Evolutionary conservation across 2,797 vertebrate genomes (phyloP).

Genomic region (Bovichtus variegatus): DNA sequence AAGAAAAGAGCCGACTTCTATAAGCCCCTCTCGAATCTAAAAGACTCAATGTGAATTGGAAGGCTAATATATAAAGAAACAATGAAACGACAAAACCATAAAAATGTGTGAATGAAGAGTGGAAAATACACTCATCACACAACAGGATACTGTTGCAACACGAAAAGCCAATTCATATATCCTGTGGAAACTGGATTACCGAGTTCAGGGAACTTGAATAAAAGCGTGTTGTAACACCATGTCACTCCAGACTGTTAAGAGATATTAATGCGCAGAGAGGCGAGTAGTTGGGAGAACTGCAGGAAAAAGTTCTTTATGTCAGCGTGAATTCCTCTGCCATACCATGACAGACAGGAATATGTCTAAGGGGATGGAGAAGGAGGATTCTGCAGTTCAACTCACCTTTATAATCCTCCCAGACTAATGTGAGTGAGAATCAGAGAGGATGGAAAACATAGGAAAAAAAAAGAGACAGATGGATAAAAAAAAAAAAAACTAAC

Average conservation of each 20-base stretch:
- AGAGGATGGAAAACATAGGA: not conserved
- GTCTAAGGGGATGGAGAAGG: conserved; percentile 5
- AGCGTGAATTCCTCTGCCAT: conserved; percentile 25
- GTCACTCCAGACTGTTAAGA: not conserved
- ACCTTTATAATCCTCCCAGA: conserved; percentile 16
- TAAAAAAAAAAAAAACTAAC: not conserved
- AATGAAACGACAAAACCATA: not conserved
- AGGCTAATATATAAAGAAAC: not conserved
- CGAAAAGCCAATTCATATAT: conserved; percentile 40
- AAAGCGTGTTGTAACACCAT: conserved; percentile 21
- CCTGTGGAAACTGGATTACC: conserved; percentile 49
- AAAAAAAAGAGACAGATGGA: not conserved
- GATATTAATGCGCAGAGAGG: conserved; percentile 6
- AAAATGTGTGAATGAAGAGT: conserved; percentile 8
- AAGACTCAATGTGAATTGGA: too few species aligned
- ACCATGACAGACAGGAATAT: conserved; percentile 5
- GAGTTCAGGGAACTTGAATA: conserved; percentile 38
- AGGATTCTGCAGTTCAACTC: conserved; percentile 1
- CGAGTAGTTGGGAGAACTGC: not conserved
- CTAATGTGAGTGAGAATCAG: not conserved
- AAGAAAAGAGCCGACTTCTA: too few species aligned
- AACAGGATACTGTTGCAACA: conserved; percentile 35
- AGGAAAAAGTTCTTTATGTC: conserved; percentile 23
- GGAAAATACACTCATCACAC: not conserved
- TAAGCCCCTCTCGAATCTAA: too few species aligned